Evolutionary conservation across 1,140 invertebrate species (phyloP), one percentile per base, ranked within the genome.

Genomic region (Lutraria rhynchaena): DNA sequence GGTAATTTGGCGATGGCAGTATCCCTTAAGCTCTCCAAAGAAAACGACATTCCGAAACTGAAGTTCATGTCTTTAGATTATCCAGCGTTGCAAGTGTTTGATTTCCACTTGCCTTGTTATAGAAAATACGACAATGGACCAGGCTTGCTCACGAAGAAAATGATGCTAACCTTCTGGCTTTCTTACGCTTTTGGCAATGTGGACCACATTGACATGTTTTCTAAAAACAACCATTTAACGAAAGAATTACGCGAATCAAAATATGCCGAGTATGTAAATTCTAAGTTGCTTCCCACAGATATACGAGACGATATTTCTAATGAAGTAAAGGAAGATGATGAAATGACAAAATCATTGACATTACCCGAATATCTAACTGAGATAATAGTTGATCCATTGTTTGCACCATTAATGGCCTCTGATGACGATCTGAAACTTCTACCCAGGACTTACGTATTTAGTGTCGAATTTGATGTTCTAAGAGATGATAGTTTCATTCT

Each of bases 401-500:
- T 75, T 53, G 57, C 73, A 2, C 86, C 84, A 17, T 33, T 85
- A 15, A 74, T 85, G 58, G 77, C 83, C 0, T 60, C 77, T 24
- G 77, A 81, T 73, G 44, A 61, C 31, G 60, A 76, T 29, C 57
- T 87, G 15, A 24, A 44, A 33, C 24, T 33, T 5, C 27, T 88
- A 7, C 87, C 86, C 0, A 63, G 58, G 1, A 53, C 85, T 19
- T 83, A 76, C 31, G 67, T 88, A 4, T 24, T 85, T 5, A 65
- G 80, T 1, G 46, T 57, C 31, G 78, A 87, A 60, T 83, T 80
- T 80, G 87, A 88, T 60, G 76, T 86, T 0, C 44, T 87, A n/a
- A 46, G 87, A 46, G 87, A 88, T 70, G 87, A 88, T 22, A 82
- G 74, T 4, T 71, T 87, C 37, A 29, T 89, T 31, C 85, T 84